Evolutionary conservation across 2,113 vertebrate species (phyloP), one percentile per base, ranked within the genome.

Genomic region (Tupaia tana): DNA sequence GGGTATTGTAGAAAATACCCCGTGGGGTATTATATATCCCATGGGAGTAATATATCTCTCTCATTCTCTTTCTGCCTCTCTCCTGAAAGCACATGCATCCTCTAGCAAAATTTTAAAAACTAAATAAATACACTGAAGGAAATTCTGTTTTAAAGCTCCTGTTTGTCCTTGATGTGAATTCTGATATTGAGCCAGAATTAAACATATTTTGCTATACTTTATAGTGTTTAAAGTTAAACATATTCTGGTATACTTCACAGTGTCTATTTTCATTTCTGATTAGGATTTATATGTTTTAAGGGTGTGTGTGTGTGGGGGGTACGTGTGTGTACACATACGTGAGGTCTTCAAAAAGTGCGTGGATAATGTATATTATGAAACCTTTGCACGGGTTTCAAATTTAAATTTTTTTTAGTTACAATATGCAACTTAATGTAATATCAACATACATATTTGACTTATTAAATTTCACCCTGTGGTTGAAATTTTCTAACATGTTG

Each of bases 401-500:
- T 43, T 43, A 3, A 43, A 43, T 43, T 43, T 43, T 43, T 43
- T 43, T 43, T 43, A 43, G 43, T 82, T 31, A 8, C 0, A 29
- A n/a, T 54, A 19, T 61, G 66, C 22, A 2, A 59, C 52, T 93
- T 84, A 74, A 61, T 52, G 16, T 78, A 31, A 71, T 77, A 0
- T 85, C 5, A 43, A 43, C 43, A 59, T 43, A 25, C 77, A 0
- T 56, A 58, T 86, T 81, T 95, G 77, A 82, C 0, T 94, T 75
- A 75, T 63, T 59, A 19, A 71, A 54, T 90, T 82, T 90, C 31
- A 93, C 43, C 19, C 22, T 79, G 10, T 66, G 22, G 24, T 87
- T 93, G 64, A 81, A 67, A 58, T 74, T 94, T 96, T 92, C 43
- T 75, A 59, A 69, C 91, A 31, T 52, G 29, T 22, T 66, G 73